These are phyloP conservation scores for Nemapogon koenigi DNA, from an alignment of 2,888 invertebrate genomes.

Conservation along the genomic window DNA sequence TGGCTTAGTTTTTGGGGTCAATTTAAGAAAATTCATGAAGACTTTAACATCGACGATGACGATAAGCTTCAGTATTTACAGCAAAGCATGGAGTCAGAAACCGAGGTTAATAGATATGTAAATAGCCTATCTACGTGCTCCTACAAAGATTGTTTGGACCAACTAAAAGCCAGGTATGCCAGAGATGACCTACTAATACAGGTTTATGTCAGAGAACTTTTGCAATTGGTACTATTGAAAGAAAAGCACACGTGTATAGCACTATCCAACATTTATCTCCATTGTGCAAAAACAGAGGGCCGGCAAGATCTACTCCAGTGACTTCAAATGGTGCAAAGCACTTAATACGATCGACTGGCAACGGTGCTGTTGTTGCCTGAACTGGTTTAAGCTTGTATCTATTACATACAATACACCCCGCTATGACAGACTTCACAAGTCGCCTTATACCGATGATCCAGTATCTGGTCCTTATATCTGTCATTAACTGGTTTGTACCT, in stretches of 20 bases:
- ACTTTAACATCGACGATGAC: too few species aligned
- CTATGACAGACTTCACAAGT: slow-evolving; percentile 3
- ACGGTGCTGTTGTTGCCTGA: neutral
- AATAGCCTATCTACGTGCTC: too few species aligned
- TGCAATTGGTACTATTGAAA: too few species aligned
- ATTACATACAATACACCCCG: slow-evolving; percentile 9
- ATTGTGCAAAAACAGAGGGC: slow-evolving; percentile 3
- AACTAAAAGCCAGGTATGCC: too few species aligned
- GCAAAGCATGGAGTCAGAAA: too few species aligned
- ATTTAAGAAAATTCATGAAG: too few species aligned
- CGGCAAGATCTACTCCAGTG: slow-evolving; percentile 13
- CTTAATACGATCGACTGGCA: slow-evolving; percentile 7
- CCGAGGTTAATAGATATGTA: too few species aligned
- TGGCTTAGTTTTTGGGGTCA: too few species aligned
- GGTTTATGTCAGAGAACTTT: too few species aligned
- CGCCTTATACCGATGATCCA: slow-evolving; percentile 11
- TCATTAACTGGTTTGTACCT: slow-evolving; percentile 6
- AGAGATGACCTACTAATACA: too few species aligned
- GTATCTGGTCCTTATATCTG: slow-evolving; percentile 6
- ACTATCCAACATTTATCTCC: slow-evolving; percentile 11
- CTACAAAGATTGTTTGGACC: too few species aligned
- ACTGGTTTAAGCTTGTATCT: slow-evolving; percentile 1
- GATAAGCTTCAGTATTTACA: too few species aligned
- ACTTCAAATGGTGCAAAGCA: slow-evolving; percentile 7
- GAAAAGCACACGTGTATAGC: slow-evolving; percentile 13